phyloP scores from a whole-genome alignment of 1,140 invertebrate genomes.

The Watersipora subatra region DNA sequence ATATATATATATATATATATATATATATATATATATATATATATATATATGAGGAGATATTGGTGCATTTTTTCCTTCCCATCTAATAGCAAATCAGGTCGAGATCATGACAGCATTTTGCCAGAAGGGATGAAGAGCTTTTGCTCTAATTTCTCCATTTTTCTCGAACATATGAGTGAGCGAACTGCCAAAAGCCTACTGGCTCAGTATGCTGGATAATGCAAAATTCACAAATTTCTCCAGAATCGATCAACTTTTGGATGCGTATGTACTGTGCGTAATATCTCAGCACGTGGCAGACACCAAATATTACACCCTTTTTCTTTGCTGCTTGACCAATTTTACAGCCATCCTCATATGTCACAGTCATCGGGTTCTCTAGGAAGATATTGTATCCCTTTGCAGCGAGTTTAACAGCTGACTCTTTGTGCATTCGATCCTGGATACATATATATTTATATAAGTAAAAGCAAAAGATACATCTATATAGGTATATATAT shows the following conservation, averaged over 20 bases:
- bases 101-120: conserved; percentile 45
- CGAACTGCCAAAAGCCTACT: conserved; percentile 45
- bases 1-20: too few species aligned
- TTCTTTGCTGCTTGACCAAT: conserved; percentile 35
- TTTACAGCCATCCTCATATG: conserved; percentile 36
- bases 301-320: conserved; percentile 34
- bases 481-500: too few species aligned
- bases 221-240: conserved; percentile 39
- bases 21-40: too few species aligned
- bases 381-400: conserved; percentile 43
- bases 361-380: conserved; percentile 45
- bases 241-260: conserved; percentile 38
- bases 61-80: conserved; percentile 25
- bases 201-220: conserved; percentile 44
- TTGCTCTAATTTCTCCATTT: conserved; percentile 40
- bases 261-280: conserved; percentile 32
- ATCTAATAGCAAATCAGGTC: conserved; percentile 43
- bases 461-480: too few species aligned
- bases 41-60: conserved; percentile 42
- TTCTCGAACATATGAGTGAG: conserved; percentile 43
- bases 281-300: conserved; percentile 44
- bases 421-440: conserved; percentile 39
- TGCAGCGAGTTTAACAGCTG: conserved; percentile 40
- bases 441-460: conserved; percentile 39
- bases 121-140: conserved; percentile 39